Base-by-base conservation (phyloP, 2,888 invertebrate species). In the Hermaeophaga mercurialis region DNA sequence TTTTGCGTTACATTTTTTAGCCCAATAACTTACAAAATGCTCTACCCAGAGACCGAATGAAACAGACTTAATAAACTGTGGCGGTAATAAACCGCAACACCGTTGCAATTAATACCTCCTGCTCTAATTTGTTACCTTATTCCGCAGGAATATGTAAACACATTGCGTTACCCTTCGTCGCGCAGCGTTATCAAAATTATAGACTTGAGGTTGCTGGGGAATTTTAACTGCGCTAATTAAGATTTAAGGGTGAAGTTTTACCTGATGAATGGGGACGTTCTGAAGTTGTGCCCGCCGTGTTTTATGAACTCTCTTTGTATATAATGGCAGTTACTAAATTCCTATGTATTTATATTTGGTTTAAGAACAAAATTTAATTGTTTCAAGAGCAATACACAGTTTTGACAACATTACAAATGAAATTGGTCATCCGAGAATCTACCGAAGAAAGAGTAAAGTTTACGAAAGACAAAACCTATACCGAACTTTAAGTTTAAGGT, bases 111-210 rank as follows among this genome's bases (percentile, higher is more conserved):
- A 71, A 69, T 71, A 71, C 68, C 69, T 64, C 58, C 65, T 67
- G 69, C 64, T 69, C 71, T 73, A 73, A 73, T 74, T 73, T 72
- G 72, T 72, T 72, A 69, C 66, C 73, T 71, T 70, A 67, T 68
- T 69, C 68, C 72, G 61, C 66, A 65, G 64, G 69, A 72, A 72
- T 73, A 73, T 72, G 72, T 73, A 73, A 72, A 71, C 69, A 70
- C 64, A 66, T 62, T 66, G 66, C 64, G 62, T 66, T 68, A 65
- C 62, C 65, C 69, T 70, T 69, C 43, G 43, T 69, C 24, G 43
- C 22, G 6, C 12, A 24, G 66, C 68, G 66, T 70, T 70, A 68
- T 68, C 66, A 64, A 68, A 71, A 70, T 70, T 71, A 72, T 72
- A 66, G 67, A 65, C 66, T 66, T 61, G 66, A 65, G 70, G 70